Evolutionary conservation across 2,113 vertebrate genomes (phyloP).

Genomic region (Sitta europaea): DNA sequence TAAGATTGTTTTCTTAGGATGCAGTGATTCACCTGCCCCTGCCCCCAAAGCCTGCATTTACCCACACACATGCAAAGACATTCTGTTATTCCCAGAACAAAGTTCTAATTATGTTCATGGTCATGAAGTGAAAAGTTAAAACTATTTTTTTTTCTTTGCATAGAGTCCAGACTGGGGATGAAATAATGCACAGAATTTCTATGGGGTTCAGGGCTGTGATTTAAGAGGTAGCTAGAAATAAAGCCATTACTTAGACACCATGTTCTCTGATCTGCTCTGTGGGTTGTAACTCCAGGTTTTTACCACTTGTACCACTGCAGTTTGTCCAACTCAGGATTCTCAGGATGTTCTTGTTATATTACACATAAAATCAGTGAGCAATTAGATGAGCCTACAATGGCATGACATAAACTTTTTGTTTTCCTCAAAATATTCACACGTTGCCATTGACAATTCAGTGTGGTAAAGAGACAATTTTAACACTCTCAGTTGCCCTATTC

Average conservation of each 20-base stretch:
- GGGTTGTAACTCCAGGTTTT: neutral
- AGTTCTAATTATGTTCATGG: neutral
- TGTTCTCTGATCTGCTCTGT: neutral
- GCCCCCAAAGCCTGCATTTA: neutral
- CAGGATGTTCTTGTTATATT: neutral
- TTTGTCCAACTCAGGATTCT: neutral
- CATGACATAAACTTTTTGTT: neutral
- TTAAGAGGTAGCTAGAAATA: neutral
- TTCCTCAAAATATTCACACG: neutral
- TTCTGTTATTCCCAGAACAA: accelerated
- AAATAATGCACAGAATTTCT: neutral
- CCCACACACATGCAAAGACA: neutral
- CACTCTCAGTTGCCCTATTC: neutral
- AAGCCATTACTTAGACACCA: neutral
- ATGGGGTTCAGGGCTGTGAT: neutral
- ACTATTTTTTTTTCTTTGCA: neutral
- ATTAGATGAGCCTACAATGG: neutral
- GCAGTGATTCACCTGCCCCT: neutral
- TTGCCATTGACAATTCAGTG: neutral
- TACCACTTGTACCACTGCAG: neutral
- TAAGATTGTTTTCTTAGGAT: constrained; percentile 16
- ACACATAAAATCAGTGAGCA: neutral
- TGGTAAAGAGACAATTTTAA: neutral
- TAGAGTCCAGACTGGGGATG: neutral
- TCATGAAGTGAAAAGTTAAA: neutral